Percentiles rank a stretch among this genome's conserved stretches.
Conservation (phyloP, 2,113 vertebrate species). For the Tachuris rubrigastra region DNA sequence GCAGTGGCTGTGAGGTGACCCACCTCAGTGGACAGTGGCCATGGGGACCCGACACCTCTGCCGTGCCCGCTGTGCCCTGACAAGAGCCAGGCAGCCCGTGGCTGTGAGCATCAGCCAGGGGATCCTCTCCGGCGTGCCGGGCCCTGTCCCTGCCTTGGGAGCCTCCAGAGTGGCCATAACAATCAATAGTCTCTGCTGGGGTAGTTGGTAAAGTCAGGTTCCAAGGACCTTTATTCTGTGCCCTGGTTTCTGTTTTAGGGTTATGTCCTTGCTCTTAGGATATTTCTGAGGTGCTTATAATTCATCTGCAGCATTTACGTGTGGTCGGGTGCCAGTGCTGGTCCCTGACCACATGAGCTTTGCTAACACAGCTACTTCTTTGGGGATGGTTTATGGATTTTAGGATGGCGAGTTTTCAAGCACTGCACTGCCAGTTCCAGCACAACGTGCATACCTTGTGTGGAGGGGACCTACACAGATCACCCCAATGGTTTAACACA, state of each 20-base stretch:
- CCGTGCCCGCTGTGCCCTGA: rapidly evolving
- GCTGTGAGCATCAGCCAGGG: background rate
- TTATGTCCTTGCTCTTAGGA: background rate
- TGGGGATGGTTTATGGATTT: background rate
- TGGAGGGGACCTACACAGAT: background rate
- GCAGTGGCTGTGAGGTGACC: too few species aligned
- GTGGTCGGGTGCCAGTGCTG: background rate
- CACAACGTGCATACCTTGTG: background rate
- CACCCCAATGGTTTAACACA: background rate
- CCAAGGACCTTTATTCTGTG: background rate
- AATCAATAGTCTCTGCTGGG: background rate
- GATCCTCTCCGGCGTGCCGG: too few species aligned
- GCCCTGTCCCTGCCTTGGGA: background rate
- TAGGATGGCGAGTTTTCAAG: background rate
- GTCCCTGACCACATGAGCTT: background rate
- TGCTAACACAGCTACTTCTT: background rate
- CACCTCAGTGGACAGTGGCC: too few species aligned
- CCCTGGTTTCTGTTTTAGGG: background rate
- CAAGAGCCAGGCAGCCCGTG: too few species aligned
- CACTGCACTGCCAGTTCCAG: background rate
- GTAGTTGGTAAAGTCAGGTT: background rate
- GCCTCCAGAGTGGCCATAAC: rapidly evolving
- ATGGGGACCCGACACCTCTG: too few species aligned
- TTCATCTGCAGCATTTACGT: background rate
- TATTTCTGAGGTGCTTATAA: background rate